These are phyloP conservation scores for Iselma pallidipennis DNA, from an alignment of 2,888 invertebrate species.

Conservation along the genomic window DNA sequence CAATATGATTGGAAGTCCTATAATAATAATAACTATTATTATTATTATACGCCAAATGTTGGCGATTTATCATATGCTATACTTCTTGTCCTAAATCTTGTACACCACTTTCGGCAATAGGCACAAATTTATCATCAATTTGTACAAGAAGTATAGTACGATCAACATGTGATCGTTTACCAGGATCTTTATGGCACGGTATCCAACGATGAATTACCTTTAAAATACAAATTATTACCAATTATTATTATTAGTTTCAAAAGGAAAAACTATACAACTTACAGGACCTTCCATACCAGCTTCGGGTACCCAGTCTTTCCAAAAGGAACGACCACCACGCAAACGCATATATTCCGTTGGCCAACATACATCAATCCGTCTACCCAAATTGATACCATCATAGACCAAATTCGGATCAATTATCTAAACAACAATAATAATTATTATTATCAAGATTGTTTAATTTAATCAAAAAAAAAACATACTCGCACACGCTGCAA, in stretches of 20 bases:
- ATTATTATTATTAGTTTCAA: no score
- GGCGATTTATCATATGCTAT: conserved; percentile 28
- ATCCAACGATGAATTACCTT: conserved; percentile 92
- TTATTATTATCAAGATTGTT: neutral
- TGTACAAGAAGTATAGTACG: conserved; percentile 89
- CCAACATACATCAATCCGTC: conserved; percentile 94
- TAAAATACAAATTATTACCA: conserved; percentile 25
- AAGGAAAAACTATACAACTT: conserved; percentile 34
- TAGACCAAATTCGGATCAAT: conserved; percentile 75
- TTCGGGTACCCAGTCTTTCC: conserved; percentile 89
- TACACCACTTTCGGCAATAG: conserved; percentile 89
- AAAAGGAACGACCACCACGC: conserved; percentile 83
- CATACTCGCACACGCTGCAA: conserved; percentile 53
- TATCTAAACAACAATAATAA: conserved; percentile 53
- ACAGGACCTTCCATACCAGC: conserved; percentile 92
- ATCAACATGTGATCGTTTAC: conserved; percentile 88
- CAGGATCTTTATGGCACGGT: conserved; percentile 88
- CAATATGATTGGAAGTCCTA: conserved; percentile 5
- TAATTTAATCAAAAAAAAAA: neutral
- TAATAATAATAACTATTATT: no score
- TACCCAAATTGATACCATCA: conserved; percentile 87
- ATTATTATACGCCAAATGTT: neutral
- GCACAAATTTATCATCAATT: conserved; percentile 90
- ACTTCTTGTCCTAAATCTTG: conserved; percentile 73
- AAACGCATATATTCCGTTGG: conserved; percentile 87